These are phyloP conservation scores for Drosophila lutescens DNA, from an alignment of 2,888 invertebrate species.

Conservation along the genomic window DNA sequence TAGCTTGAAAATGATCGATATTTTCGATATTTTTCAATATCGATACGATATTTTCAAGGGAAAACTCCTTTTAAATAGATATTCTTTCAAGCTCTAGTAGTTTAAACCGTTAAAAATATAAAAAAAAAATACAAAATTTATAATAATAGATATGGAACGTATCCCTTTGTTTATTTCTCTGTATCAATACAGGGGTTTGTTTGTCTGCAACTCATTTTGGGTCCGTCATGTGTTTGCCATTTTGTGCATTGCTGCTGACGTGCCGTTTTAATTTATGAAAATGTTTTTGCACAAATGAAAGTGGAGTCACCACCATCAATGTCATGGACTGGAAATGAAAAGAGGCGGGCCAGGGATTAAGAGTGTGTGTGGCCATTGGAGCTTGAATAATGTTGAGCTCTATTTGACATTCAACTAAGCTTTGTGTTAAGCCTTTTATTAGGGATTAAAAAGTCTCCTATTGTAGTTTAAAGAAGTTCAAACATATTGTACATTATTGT, in stretches of 20 bases:
- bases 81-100: too few species aligned
- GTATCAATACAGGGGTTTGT: slow-evolving; percentile 1
- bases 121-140: too few species aligned
- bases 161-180: slow-evolving; percentile 45
- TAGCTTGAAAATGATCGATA: too few species aligned
- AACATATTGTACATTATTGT: too few species aligned
- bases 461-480: not conserved
- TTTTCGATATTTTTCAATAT: too few species aligned
- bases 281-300: slow-evolving; percentile 49
- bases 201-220: slow-evolving; percentile 31
- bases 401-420: slow-evolving; percentile 21
- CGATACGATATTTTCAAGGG: too few species aligned
- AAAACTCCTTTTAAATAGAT: too few species aligned
- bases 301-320: slow-evolving; percentile 28
- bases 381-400: slow-evolving; percentile 16
- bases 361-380: slow-evolving; percentile 10
- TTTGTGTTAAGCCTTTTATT: slow-evolving; percentile 11
- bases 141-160: too few species aligned
- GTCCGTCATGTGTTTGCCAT: slow-evolving; percentile 51
- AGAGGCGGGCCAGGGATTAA: slow-evolving; percentile 6
- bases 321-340: slow-evolving; percentile 16
- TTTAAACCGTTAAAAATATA: too few species aligned
- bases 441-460: not conserved
- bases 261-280: slow-evolving; percentile 72
- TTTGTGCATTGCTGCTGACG: slow-evolving; percentile 53